Base-by-base conservation (phyloP, 2,888 invertebrate genomes). In the Lycaena phlaeas region DNA sequence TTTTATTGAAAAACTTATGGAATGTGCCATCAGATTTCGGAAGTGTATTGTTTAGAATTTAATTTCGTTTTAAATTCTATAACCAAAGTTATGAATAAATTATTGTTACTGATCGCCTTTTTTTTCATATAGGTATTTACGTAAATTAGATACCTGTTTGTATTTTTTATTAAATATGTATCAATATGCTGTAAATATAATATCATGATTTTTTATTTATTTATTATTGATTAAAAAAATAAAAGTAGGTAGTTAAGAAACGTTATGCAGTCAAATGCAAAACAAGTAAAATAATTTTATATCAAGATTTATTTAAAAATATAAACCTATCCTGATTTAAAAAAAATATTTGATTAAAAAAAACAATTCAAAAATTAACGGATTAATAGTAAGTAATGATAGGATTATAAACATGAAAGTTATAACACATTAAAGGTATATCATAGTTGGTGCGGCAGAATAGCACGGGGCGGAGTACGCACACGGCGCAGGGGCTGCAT, bases 1-100 rank as follows among this genome's bases (percentile, higher is more conserved):
- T 59, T 57, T 53, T 38, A 22, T 30, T 39, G 14, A 41, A 54
- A 57, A 57, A 57, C 61, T 58, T 56, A 36, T 41, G 45, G 52
- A 50, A 43, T 46, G 53, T 57, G 56, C 49, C 41, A 48, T 31
- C 50, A 40, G 45, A 48, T 42, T 45, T 31, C 50, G 40, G 45
- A 48, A 41, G 45, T 38, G 44, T 37, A 29, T 41, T 52, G 77
- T 77, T 77, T 58, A 55, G 75, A 76, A 62, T 76, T 77, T 77
- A 77, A 61, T 60, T 41, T 27, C n/a, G 37, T 34, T 53, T 75
- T 75, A 76, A 72, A 70, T 74, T 76, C 75, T 75, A 53, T 73
- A 77, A 78, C 76, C 66, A 71, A 73, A 68, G 64, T 48, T 49
- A 57, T 54, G 61, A 69, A 62, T 67, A 63, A 57, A 57, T 56